These are phyloP conservation scores for Lycopodina hypogea DNA, from an alignment of 37 sponge, comb jelly and placozoan genomes.

Conservation along the genomic window DNA sequence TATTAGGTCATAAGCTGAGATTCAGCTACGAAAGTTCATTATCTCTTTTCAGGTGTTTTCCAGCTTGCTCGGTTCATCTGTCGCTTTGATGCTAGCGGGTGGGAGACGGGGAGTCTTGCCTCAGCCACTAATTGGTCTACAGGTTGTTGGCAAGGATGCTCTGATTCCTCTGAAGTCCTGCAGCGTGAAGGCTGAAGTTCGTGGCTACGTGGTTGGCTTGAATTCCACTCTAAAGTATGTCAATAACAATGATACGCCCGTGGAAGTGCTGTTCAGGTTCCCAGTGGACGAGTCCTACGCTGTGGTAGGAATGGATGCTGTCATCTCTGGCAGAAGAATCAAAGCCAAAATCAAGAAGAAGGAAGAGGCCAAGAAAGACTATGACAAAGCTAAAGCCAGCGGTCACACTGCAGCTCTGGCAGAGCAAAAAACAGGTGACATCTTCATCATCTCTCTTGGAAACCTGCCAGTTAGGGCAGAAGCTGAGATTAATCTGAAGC, in stretches of 20 bases:
- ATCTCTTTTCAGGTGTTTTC: too few species aligned
- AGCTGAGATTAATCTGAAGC: slow-evolving; percentile 56
- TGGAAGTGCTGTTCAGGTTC: slow-evolving; percentile 72
- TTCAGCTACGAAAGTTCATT: too few species aligned
- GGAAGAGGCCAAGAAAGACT: slow-evolving; percentile 65
- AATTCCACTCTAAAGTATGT: slow-evolving; percentile 57
- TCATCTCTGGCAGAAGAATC: slow-evolving; percentile 63
- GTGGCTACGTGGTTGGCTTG: slow-evolving; percentile 54
- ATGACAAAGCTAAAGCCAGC: slow-evolving; percentile 73
- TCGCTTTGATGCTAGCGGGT: too few species aligned
- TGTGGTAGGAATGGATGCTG: slow-evolving; percentile 62
- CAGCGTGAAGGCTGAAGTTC: slow-evolving; percentile 32
- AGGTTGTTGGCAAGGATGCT: not conserved
- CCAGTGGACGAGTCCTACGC: slow-evolving; percentile 74
- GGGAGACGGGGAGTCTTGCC: too few species aligned
- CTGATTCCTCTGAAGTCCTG: slow-evolving; percentile 58
- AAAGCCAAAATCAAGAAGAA: slow-evolving; percentile 66
- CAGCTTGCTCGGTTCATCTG: too few species aligned
- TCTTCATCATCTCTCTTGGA: slow-evolving; percentile 73
- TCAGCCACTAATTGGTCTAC: slow-evolving; percentile 10
- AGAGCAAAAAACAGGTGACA: slow-evolving; percentile 74
- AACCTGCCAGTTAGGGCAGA: slow-evolving; percentile 67
- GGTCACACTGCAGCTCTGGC: slow-evolving; percentile 68
- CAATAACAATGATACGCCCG: slow-evolving; percentile 48
- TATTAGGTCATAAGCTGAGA: too few species aligned